phyloP scores from a whole-genome alignment of 2,797 vertebrate genomes.

The Neosilurus mollespiculum region DNA sequence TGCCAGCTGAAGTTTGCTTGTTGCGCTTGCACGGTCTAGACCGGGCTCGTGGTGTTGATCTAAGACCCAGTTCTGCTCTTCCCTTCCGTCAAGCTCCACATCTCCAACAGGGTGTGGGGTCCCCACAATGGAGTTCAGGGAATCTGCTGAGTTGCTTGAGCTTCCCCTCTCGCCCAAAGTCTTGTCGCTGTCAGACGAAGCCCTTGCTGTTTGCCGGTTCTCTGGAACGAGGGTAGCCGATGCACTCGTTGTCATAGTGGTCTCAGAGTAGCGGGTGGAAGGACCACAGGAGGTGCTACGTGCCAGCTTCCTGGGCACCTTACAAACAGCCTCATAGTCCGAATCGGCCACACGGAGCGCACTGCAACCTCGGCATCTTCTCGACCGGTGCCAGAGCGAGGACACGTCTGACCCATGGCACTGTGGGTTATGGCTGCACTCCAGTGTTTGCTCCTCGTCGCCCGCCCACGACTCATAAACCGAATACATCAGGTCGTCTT shows the following conservation, averaged over 20 bases:
- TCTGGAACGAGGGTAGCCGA: slow-evolving; percentile 71
- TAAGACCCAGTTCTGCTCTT: slow-evolving; percentile 73
- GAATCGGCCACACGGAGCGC: slow-evolving; percentile 85
- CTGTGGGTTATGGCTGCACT: slow-evolving; percentile 65
- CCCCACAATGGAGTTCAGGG: slow-evolving; percentile 76
- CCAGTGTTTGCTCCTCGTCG: slow-evolving; percentile 70
- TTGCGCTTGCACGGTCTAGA: slow-evolving; percentile 54
- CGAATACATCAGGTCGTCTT: slow-evolving; percentile 89
- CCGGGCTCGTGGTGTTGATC: slow-evolving; percentile 69
- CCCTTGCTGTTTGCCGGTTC: slow-evolving; percentile 61
- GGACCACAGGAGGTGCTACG: slow-evolving; percentile 81
- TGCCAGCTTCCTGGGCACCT: slow-evolving; percentile 87
- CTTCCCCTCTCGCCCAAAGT: slow-evolving; percentile 77
- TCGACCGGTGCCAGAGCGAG: slow-evolving; percentile 62
- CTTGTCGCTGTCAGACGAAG: slow-evolving; percentile 72
- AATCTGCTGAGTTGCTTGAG: slow-evolving; percentile 82
- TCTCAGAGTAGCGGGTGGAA: slow-evolving; percentile 82
- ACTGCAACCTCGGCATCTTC: slow-evolving; percentile 83
- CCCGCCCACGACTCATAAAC: slow-evolving; percentile 88
- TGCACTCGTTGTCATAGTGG: slow-evolving; percentile 54
- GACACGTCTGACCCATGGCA: slow-evolving; percentile 67
- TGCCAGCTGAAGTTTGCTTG: slow-evolving; percentile 76
- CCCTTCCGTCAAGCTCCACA: slow-evolving; percentile 66
- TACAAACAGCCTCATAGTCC: slow-evolving; percentile 93
- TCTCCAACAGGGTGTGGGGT: slow-evolving; percentile 59